A percentile compares a stretch with the other conserved stretches of the same genome.
phyloP scores from a whole-genome alignment of 2,797 vertebrate species.

The Phataginus tricuspis region DNA sequence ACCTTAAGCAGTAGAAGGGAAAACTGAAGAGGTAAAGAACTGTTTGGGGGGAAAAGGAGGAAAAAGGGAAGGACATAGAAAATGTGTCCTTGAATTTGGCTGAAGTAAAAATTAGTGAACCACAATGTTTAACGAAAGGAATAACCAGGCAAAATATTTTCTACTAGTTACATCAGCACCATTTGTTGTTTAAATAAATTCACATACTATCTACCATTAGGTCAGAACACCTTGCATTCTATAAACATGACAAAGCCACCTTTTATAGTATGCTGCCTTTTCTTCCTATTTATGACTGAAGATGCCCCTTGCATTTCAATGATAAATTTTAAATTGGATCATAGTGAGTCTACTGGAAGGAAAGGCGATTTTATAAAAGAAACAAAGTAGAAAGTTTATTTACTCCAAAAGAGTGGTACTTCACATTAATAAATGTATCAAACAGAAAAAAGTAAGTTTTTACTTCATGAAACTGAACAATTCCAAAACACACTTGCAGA shows the following conservation, averaged over 20 bases:
- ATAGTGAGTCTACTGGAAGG: neutral
- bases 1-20: neutral
- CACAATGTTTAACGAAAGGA: conserved; percentile 3
- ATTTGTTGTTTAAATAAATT: neutral
- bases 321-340: neutral
- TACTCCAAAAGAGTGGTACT: neutral
- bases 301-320: neutral
- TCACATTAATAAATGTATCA: neutral
- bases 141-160: neutral
- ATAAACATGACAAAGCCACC: neutral
- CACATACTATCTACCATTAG: neutral
- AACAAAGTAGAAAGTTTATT: conserved; percentile 54
- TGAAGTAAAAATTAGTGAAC: neutral
- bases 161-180: neutral
- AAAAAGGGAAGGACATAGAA: neutral
- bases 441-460: neutral
- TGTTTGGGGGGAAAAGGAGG: neutral
- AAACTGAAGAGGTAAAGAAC: conserved; percentile 5
- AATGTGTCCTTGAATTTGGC: conserved; percentile 18
- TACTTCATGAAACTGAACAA: neutral
- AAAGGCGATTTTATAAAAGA: conserved; percentile 35
- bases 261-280: neutral
- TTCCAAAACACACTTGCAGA: neutral
- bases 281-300: neutral
- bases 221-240: neutral